Base-by-base conservation (phyloP, 2,888 invertebrate genomes). In the Lamellibrachia columna region DNA sequence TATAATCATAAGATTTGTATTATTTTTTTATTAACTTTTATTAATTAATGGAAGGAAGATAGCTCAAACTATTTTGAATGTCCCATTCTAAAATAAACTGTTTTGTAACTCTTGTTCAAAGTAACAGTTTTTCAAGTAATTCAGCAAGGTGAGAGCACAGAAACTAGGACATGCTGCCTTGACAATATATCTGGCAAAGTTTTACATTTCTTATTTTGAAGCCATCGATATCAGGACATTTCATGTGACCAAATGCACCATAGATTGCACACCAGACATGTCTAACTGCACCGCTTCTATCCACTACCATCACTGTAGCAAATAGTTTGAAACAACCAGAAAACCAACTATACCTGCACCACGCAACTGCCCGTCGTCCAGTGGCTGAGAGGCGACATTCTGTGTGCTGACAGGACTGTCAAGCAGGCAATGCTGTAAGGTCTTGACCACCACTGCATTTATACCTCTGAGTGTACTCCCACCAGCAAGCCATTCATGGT, bases 361-460 rank as follows among this genome's bases (percentile, higher is more conserved):
- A 75, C 75, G n/a, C 75, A 15, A 75, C 75, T 75, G 22, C 75
- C 22, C 22, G n/a, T 1, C 75, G 22, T 75, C 75, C 75, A 75
- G 22, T 22, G n/a, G 15, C 75, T 15, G 75, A 22, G 75, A 22
- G 75, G 15, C 22, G 75, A 75, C 75, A 75, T 75, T 75, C 75
- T 75, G 75, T 75, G 3, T 3, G 75, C 75, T 75, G 22, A 22
- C 22, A 22, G n/a, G n/a, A n/a, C 75, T 75, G 22, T 75, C 22
- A 22, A 75, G n/a, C 75, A 75, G 75, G 75, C 75, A 75, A 75
- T 75, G 75, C 75, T 75, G 75, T 75, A 15, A 75, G n/a, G 75
- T 2, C 75, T 75, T 75, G 75, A 75, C 75, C 75, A 75, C 3
- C 15, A n/a, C 75, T 75, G 75, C 75, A 15, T 75, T 75, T 75